Base-by-base conservation (phyloP, 1,140 invertebrate genomes). In the Chironomus striatipennis region DNA sequence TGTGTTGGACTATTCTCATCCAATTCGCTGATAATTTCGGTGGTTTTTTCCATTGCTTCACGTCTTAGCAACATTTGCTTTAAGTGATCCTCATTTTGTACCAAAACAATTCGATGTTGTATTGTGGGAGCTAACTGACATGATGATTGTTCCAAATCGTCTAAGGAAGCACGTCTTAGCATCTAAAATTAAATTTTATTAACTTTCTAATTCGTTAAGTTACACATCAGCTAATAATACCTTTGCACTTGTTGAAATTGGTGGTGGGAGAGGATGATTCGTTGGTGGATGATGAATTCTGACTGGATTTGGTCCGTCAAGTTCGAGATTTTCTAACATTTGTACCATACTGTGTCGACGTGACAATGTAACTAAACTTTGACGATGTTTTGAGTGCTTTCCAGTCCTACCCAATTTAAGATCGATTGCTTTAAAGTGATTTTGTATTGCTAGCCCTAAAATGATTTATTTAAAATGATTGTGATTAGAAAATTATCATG, bases 401-500 rank as follows among this genome's bases (percentile, higher is more conserved):
- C 85, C 84, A 5, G 87, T 87, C 77, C 89, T 88, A 17, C 90
- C 90, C 67, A 87, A 86, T 12, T 91, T 84, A 76, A 93, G 89
- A 81, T 92, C 89, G 75, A 95, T 94, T 5, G 93, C 90, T 75
- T 91, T 87, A 83, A 96, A 96, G 83, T 96, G 93, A 84, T 96
- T 95, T 82, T 93, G 91, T 64, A 96, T 86, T 1, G 91, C 89
- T 76, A 92, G 88, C 4, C 47, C 47, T 57, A 57, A 12, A 57
- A 57, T n/a, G 15, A 0, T 12, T 47, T 3, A 47, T 34, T 2
- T 2, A 34, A 34, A 1, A 34, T 34, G 24, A 34, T n/a, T n/a
- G n/a, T n/a, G n/a, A 34, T 34, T 34, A 34, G 5, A 2, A 2
- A 34, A 34, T 2, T 34, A 2, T 34, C 5, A 34, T 5, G 5